Conservation (phyloP, 2,797 vertebrate genomes). For the Lacerta viridis region DNA sequence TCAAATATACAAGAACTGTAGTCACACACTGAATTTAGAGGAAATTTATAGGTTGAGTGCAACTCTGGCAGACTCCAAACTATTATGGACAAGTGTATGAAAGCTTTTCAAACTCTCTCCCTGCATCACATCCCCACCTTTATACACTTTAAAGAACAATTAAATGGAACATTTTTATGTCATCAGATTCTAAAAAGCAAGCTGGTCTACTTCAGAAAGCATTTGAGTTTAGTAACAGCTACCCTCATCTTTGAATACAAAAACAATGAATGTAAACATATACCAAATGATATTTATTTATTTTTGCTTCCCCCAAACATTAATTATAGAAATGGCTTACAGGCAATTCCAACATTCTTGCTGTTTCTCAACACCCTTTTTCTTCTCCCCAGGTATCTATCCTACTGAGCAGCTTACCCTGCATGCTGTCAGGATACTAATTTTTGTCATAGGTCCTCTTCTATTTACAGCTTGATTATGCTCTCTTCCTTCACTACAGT, state of each 20-base stretch:
- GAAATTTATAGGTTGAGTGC: neutral
- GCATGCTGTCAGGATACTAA: neutral
- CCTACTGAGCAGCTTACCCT: conserved; percentile 18
- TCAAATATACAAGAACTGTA: neutral
- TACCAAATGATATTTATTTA: conserved; percentile 45
- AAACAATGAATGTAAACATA: conserved; percentile 23
- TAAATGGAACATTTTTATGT: neutral
- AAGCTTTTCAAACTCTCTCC: neutral
- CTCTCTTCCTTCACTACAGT: neutral
- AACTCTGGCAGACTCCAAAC: conserved; percentile 9
- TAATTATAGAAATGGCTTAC: conserved; percentile 60
- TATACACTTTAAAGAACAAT: conserved; percentile 25
- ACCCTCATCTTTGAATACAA: conserved; percentile 28
- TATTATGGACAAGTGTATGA: neutral
- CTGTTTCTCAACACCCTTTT: neutral
- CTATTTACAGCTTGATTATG: neutral
- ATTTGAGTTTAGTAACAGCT: conserved; percentile 43
- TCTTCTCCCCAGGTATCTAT: neutral
- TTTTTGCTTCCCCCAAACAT: conserved; percentile 39
- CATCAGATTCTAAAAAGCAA: conserved; percentile 17
- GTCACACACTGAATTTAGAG: conserved; percentile 21
- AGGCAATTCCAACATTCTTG: conserved; percentile 4
- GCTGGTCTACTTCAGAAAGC: conserved; percentile 51
- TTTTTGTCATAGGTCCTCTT: neutral
- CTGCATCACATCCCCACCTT: neutral